Percentiles rank a stretch among this genome's conserved stretches.
Evolutionary conservation across 2,113 vertebrate species (phyloP).

Genomic region (Chaetura pelagica): DNA sequence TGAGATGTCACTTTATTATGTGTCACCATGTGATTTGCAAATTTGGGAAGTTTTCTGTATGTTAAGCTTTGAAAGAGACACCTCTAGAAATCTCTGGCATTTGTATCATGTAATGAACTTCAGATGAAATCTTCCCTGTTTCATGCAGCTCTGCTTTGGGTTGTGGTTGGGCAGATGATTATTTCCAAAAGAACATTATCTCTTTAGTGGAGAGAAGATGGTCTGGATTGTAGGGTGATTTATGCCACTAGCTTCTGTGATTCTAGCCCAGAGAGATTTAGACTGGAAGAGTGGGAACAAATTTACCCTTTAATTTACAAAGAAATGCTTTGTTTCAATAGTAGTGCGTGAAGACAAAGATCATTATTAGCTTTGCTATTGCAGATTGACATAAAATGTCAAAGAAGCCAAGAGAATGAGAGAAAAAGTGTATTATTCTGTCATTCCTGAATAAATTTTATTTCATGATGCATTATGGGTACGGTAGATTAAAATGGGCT

Average conservation of each 20-base stretch:
- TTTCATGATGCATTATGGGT: not conserved
- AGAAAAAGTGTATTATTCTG: slow-evolving; percentile 34
- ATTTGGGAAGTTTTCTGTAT: not conserved
- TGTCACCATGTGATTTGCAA: not conserved
- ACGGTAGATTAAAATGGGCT: not conserved
- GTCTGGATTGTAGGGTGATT: slow-evolving; percentile 16
- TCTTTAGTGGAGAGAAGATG: not conserved
- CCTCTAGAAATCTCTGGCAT: not conserved
- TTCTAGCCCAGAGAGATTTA: not conserved
- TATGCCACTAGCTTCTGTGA: not conserved
- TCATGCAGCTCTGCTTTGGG: not conserved
- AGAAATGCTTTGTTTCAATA: slow-evolving; percentile 41
- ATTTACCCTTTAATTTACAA: slow-evolving; percentile 37
- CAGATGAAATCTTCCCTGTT: not conserved
- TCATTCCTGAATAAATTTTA: slow-evolving; percentile 22
- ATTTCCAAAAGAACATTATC: not conserved
- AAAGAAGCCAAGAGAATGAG: slow-evolving; percentile 40
- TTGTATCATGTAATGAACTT: not conserved
- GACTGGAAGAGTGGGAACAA: not conserved
- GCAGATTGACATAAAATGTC: slow-evolving; percentile 46
- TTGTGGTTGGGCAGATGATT: not conserved
- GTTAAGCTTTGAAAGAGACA: slow-evolving; percentile 13
- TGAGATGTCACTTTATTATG: slow-evolving; percentile 7
- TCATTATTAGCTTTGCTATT: slow-evolving; percentile 32
- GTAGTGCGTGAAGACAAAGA: slow-evolving; percentile 25